Evolutionary conservation across 2,797 vertebrate species (phyloP).

Genomic region (Pachyuromys duprasi): DNA sequence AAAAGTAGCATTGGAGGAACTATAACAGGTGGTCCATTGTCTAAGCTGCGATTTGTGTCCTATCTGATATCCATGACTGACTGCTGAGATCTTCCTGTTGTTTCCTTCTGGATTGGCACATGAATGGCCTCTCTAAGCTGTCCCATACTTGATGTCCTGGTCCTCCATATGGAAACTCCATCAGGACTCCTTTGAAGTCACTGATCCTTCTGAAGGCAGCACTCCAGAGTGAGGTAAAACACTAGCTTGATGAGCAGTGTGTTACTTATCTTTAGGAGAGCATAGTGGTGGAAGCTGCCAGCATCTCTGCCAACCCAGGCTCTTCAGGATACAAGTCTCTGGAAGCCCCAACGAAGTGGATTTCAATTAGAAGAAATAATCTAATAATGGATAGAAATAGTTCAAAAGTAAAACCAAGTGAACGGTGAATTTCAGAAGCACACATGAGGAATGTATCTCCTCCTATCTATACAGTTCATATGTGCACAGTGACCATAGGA

Average conservation of each 20-base stretch:
- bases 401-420: not conserved
- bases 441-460: no score
- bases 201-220: not conserved
- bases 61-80: not conserved
- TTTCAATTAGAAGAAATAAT: not conserved
- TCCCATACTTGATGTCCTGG: accelerated
- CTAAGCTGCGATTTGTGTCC: not conserved
- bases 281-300: accelerated
- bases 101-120: not conserved
- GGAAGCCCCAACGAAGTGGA: not conserved
- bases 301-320: no score
- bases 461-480: not conserved
- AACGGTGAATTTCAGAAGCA: accelerated
- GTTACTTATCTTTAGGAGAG: not conserved
- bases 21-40: accelerated
- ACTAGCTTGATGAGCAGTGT: not conserved
- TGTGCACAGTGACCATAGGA: not conserved
- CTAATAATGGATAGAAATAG: no score
- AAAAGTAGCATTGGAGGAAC: no score
- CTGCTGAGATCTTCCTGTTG: not conserved
- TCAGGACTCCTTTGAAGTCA: no score
- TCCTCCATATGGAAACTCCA: accelerated
- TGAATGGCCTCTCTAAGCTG: not conserved
- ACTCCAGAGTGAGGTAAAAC: no score
- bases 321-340: not conserved